Percentiles rank a stretch among this genome's conserved stretches.
These are phyloP conservation scores for Siniperca undulata DNA, from an alignment of 2,797 vertebrate genomes.

Conservation along the genomic window DNA sequence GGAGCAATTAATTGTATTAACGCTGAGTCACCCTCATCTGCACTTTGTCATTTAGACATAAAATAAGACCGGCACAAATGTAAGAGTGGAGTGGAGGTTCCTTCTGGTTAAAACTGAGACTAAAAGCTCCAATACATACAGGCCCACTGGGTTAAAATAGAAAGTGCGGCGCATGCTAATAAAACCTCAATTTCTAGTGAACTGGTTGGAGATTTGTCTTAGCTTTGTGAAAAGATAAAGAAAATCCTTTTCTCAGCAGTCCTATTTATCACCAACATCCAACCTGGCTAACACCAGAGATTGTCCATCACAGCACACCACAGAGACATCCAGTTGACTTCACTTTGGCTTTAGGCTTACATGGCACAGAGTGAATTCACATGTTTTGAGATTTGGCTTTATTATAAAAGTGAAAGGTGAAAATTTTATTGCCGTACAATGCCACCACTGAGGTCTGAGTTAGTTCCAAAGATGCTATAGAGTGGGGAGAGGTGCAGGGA, in stretches of 20 bases:
- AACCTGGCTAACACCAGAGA: constrained; percentile 15
- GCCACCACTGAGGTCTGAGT: constrained; percentile 45
- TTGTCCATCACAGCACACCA: constrained; percentile 9
- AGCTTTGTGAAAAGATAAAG: constrained; percentile 27
- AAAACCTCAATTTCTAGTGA: constrained; percentile 5
- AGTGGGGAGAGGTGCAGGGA: background rate
- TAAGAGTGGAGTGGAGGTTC: background rate
- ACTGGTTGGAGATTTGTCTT: constrained; percentile 29
- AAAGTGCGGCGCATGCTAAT: background rate
- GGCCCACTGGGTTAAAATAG: constrained; percentile 11
- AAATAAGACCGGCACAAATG: constrained; percentile 22
- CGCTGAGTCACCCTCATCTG: constrained; percentile 50
- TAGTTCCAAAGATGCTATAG: constrained; percentile 21
- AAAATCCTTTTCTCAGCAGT: constrained; percentile 34
- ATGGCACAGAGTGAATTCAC: constrained; percentile 34
- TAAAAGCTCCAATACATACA: constrained; percentile 1
- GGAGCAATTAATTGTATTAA: constrained; percentile 38
- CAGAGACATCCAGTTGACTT: constrained; percentile 45
- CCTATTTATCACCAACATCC: constrained; percentile 8
- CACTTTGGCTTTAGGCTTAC: constrained; percentile 52
- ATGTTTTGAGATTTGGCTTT: constrained; percentile 51
- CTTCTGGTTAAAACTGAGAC: constrained; percentile 17
- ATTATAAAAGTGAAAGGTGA: constrained; percentile 66
- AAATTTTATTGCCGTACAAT: constrained; percentile 49
- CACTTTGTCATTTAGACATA: constrained; percentile 50